Percentiles rank a stretch among this genome's conserved stretches.
phyloP scores from a whole-genome alignment of 35 echinoderm and acorn worm genomes.

The Ophioderma brevispina region DNA sequence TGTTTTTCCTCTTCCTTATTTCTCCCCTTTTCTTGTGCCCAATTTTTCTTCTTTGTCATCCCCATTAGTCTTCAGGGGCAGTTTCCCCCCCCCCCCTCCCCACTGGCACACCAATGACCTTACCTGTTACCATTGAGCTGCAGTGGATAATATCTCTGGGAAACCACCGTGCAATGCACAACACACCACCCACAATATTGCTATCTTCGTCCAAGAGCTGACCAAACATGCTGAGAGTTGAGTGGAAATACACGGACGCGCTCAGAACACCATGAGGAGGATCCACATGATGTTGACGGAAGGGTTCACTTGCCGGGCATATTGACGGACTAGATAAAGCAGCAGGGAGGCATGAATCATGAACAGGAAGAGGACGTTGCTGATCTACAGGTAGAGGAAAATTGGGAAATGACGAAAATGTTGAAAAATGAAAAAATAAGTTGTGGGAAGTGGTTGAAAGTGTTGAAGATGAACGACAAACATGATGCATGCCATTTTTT shows the following conservation, averaged over 20 bases:
- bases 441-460: too few species aligned
- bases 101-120: too few species aligned
- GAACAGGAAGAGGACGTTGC: slow-evolving; percentile 96
- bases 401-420: background rate
- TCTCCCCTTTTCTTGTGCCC: too few species aligned
- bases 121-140: slow-evolving; percentile 89
- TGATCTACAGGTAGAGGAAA: slow-evolving; percentile 72
- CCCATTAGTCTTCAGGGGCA: too few species aligned
- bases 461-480: too few species aligned
- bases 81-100: too few species aligned
- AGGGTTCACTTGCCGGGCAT: slow-evolving; percentile 67
- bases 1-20: too few species aligned
- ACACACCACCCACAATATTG: slow-evolving; percentile 93
- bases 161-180: slow-evolving; percentile 87
- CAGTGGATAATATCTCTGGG: slow-evolving; percentile 83
- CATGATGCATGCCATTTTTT: too few species aligned
- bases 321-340: slow-evolving; percentile 76
- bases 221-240: slow-evolving; percentile 92
- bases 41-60: too few species aligned
- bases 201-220: slow-evolving; percentile 89
- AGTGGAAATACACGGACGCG: slow-evolving; percentile 93
- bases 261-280: slow-evolving; percentile 83
- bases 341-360: slow-evolving; percentile 81
- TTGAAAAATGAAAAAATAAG: background rate
- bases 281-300: slow-evolving; percentile 96